phyloP scores from a whole-genome alignment of 2,888 invertebrate species.

The Sympetrum striolatum region DNA sequence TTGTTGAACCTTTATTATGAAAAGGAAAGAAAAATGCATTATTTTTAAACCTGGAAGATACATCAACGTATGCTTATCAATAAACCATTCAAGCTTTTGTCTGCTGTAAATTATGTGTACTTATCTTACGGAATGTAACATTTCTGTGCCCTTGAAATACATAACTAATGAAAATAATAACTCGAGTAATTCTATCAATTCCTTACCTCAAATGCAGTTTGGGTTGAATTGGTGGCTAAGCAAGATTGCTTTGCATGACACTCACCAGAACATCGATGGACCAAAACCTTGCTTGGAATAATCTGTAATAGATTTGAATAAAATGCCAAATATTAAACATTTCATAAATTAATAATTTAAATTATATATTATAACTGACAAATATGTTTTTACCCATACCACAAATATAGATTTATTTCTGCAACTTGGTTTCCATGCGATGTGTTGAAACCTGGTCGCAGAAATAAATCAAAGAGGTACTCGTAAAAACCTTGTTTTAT shows the following conservation, averaged over 20 bases:
- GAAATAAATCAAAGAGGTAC: too few relatives aligned
- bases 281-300: slow-evolving; percentile 7
- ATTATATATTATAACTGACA: not conserved
- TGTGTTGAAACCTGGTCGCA: too few relatives aligned
- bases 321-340: not conserved
- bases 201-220: not conserved
- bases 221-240: not conserved
- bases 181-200: not conserved
- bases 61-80: not conserved
- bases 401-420: too few relatives aligned
- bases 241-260: slow-evolving; percentile 28
- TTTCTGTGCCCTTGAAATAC: not conserved
- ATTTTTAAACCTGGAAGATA: not conserved
- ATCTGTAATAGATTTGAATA: not conserved
- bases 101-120: too few relatives aligned
- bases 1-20: not conserved
- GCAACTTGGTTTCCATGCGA: too few relatives aligned
- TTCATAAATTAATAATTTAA: too few relatives aligned
- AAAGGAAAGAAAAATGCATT: not conserved
- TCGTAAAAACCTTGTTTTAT: too few relatives aligned
- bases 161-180: not conserved
- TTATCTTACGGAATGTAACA: not conserved
- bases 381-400: too few relatives aligned
- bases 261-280: slow-evolving; percentile 9
- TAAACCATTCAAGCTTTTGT: too few relatives aligned